Percentiles rank a stretch among this genome's conserved stretches.
These are phyloP conservation scores for Pampusana beccarii DNA, from an alignment of 2,113 vertebrate genomes.

Conservation along the genomic window DNA sequence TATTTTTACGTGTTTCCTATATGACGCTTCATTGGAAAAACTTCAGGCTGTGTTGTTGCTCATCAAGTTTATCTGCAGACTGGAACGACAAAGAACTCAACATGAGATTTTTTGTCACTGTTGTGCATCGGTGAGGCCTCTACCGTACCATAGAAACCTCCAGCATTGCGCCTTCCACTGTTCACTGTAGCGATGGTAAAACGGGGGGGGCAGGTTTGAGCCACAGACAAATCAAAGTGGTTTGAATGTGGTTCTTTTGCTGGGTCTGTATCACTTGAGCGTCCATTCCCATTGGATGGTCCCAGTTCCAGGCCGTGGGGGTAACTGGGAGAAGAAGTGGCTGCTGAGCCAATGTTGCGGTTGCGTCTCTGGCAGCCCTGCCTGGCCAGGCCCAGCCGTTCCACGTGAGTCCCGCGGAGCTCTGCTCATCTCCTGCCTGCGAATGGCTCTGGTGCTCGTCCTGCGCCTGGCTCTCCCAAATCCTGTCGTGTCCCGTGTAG, in stretches of 20 bases:
- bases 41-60: not conserved
- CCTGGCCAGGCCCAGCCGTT: not conserved
- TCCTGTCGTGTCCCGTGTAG: not conserved
- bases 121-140: not conserved
- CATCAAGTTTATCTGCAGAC: not conserved
- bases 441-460: rapidly evolving
- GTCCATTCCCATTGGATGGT: not conserved
- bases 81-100: not conserved
- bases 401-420: rapidly evolving
- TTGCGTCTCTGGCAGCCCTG: not conserved
- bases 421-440: not conserved
- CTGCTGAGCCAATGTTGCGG: rapidly evolving
- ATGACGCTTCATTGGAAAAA: not conserved
- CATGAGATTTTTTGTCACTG: not conserved
- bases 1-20: not conserved
- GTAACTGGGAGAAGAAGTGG: not conserved
- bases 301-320: not conserved
- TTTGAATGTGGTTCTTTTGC: not conserved
- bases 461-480: not conserved
- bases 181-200: too few species aligned
- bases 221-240: not conserved
- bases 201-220: rapidly evolving
- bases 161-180: not conserved
- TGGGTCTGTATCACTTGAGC: not conserved
- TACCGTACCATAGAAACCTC: not conserved